Evolutionary conservation across 2,797 vertebrate genomes (phyloP).

Genomic region (Acropternis orthonyx): DNA sequence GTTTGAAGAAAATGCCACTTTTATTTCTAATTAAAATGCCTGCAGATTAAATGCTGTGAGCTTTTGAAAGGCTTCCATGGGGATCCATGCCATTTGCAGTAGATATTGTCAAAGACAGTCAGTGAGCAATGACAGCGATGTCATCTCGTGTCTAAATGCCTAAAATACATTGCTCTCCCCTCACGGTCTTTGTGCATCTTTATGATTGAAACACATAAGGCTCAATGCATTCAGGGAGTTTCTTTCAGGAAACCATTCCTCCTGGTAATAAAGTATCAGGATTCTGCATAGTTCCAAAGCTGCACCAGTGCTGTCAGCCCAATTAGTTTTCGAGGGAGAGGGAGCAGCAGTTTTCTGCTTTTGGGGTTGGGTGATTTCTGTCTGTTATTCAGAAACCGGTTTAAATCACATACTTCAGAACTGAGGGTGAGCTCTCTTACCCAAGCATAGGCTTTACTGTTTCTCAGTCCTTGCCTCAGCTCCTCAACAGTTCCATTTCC

Average conservation of each 20-base stretch:
- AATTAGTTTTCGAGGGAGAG: not conserved
- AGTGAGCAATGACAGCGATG: conserved; percentile 23
- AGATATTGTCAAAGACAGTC: conserved; percentile 3
- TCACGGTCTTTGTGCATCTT: not conserved
- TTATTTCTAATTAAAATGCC: conserved; percentile 55
- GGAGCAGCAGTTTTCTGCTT: not conserved
- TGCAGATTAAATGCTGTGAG: conserved; percentile 23
- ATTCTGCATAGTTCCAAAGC: not conserved
- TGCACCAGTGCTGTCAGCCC: not conserved
- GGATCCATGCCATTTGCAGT: conserved; percentile 5
- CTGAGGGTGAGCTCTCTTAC: not conserved
- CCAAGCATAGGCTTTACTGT: not conserved
- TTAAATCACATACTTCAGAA: not conserved
- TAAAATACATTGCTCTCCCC: not conserved
- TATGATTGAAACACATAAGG: not conserved
- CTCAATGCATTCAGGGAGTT: not conserved
- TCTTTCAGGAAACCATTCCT: not conserved
- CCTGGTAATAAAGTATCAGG: not conserved
- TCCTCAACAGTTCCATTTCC: not conserved
- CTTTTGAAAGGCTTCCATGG: conserved; percentile 17
- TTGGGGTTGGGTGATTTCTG: not conserved
- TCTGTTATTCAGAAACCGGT: not conserved
- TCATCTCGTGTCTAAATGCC: conserved; percentile 8
- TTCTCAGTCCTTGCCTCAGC: not conserved
- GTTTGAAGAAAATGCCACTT: conserved; percentile 27